A percentile compares a stretch with the other conserved stretches of the same genome.
Evolutionary conservation across 2,888 invertebrate genomes (phyloP).

Genomic region (Platynereis dumerilii): DNA sequence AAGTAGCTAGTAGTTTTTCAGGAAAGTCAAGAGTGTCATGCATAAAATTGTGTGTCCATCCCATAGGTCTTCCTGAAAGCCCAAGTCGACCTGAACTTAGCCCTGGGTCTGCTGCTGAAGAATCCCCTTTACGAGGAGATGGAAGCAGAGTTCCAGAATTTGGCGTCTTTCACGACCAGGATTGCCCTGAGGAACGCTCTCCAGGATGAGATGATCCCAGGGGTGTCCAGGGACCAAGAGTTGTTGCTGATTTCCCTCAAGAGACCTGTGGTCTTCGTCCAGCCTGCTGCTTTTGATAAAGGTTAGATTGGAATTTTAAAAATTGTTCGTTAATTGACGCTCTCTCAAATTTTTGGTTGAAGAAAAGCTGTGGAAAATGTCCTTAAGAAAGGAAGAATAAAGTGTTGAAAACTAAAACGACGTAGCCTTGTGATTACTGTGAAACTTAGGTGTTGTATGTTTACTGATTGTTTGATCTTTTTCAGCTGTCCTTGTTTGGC

Average conservation of each 20-base stretch:
- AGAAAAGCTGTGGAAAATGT: too few relatives aligned
- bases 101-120: slow-evolving; percentile 89
- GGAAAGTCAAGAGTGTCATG: too few relatives aligned
- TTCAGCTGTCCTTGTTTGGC: slow-evolving; percentile 86
- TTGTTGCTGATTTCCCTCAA: slow-evolving; percentile 80
- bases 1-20: too few relatives aligned
- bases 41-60: too few relatives aligned
- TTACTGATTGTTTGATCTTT: too few relatives aligned
- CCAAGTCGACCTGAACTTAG: slow-evolving; percentile 91
- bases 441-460: too few relatives aligned
- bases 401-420: too few relatives aligned
- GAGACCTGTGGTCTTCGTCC: slow-evolving; percentile 92
- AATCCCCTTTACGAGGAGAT: slow-evolving; percentile 97
- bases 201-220: slow-evolving; percentile 83
- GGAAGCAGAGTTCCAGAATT: slow-evolving; percentile 95
- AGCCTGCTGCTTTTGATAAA: slow-evolving; percentile 96
- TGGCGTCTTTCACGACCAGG: slow-evolving; percentile 96
- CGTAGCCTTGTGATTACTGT: too few relatives aligned
- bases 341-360: too few relatives aligned
- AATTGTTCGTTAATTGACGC: too few relatives aligned
- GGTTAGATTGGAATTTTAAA: slow-evolving; percentile 64
- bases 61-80: slow-evolving; percentile 67
- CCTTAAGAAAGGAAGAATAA: too few relatives aligned
- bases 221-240: slow-evolving; percentile 70
- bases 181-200: slow-evolving; percentile 72